Evolutionary conservation across 2,113 vertebrate species (phyloP), one percentile per base, ranked within the genome.

Genomic region (Pimephales promelas): DNA sequence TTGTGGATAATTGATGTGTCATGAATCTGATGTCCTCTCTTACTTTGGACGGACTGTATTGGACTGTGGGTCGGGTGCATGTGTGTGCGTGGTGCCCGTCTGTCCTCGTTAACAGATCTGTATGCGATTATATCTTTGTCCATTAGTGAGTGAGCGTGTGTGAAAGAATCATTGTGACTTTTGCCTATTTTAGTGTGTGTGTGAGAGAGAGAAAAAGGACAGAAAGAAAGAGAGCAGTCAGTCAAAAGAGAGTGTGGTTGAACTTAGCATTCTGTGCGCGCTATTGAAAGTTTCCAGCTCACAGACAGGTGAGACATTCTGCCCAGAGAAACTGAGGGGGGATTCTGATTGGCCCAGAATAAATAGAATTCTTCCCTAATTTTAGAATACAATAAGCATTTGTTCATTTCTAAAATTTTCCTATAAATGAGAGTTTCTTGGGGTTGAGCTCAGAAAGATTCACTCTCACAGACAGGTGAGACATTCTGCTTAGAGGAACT

Each of bases 201-300:
- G 85, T 66, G 76, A 86, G 22, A 82, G 52, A 83, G 16, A 31
- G 40, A 31, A 47, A 47, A 47, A 47, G 10, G 13, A 47, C 11
- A 47, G 36, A 73, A 78, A 86, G 82, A 62, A 85, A 87, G 79
- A 57, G 71, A 83, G 59, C 71, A 85, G 81, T 64, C 34, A 10
- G 1, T 73, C 6, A 18, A 64, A 82, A 84, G 61, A 56, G 31
- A n/a, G 31, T 52, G 47, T 40, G 47, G 72, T 75, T 75, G 72
- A 75, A 71, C 68, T 62, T 24, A 62, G 61, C 24, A 26, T 31
- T 62, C 61, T 68, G 43, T 45, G 59, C 20, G 71, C 20, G n/a
- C 66, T 57, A 26, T 57, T 77, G 74, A 72, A 68, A 47, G 54
- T 31, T 57, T 73, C 34, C 13, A 40, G 22, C 49, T 72, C 70